These are phyloP conservation scores for Melanotaenia maccullochi DNA, from an alignment of 2,797 vertebrate genomes.

Conservation along the genomic window DNA sequence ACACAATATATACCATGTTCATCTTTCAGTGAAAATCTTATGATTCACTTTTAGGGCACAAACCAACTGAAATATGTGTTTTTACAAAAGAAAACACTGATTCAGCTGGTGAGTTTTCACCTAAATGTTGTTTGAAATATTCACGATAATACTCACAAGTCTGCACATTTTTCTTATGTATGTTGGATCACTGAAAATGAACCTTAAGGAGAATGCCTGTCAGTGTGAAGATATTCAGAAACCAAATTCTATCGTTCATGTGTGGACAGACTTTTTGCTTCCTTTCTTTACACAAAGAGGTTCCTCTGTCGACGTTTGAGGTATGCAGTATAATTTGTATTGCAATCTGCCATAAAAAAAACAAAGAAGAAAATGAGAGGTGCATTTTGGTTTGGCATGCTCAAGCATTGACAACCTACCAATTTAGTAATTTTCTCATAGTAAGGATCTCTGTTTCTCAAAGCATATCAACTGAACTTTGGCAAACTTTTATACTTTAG, in stretches of 20 bases:
- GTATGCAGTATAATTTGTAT: not conserved
- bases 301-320: not conserved
- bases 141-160: not conserved
- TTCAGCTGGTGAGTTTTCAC: not conserved
- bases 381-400: not conserved
- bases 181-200: not conserved
- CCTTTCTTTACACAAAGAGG: not conserved
- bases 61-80: slow-evolving; percentile 1
- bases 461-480: not conserved
- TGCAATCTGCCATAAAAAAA: not conserved
- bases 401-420: not conserved
- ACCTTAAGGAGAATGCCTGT: not conserved
- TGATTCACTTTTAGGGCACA: not conserved
- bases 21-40: not conserved
- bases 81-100: slow-evolving; percentile 2
- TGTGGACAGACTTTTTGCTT: not conserved
- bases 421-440: not conserved
- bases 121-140: slow-evolving; percentile 9
- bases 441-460: not conserved
- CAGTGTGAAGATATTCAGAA: not conserved
- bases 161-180: not conserved
- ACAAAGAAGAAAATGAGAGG: not conserved
- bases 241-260: not conserved
- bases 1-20: not conserved
- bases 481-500: not conserved